Evolutionary conservation across 2,113 vertebrate genomes (phyloP).

Genomic region (Ciconia boyciana): DNA sequence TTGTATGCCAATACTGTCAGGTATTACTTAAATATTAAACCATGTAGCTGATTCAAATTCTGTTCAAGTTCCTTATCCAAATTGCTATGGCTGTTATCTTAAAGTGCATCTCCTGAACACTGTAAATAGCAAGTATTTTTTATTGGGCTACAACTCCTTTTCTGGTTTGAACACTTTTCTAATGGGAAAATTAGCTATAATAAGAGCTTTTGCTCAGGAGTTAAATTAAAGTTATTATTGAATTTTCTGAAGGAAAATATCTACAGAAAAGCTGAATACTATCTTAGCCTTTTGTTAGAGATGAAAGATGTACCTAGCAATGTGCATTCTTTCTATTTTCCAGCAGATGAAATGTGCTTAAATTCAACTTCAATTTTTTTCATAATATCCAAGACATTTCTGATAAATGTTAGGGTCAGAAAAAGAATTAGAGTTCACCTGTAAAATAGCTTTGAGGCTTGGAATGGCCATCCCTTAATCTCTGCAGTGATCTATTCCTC

Average conservation of each 20-base stretch:
- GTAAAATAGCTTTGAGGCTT: neutral
- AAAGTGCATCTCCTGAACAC: neutral
- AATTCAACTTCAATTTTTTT: neutral
- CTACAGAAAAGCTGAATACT: neutral
- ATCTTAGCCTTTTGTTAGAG: neutral
- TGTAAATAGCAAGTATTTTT: neutral
- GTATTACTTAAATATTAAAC: neutral
- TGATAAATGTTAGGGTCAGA: neutral
- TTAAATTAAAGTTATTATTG: constrained; percentile 12
- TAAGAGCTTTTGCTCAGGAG: neutral
- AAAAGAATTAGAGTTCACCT: neutral
- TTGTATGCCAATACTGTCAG: neutral
- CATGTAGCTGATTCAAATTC: neutral
- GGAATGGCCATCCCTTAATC: neutral
- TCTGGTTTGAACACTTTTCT: neutral
- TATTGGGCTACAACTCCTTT: neutral
- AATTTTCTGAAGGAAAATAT: neutral
- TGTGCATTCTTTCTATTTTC: neutral
- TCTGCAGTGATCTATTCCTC: neutral
- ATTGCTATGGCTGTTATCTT: neutral
- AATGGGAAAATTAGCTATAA: neutral
- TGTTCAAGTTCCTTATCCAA: neutral
- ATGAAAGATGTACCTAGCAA: neutral
- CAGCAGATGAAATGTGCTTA: neutral
- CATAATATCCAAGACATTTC: neutral